phyloP scores from a whole-genome alignment of 2,888 invertebrate genomes.

The Leucozona laternaria region DNA sequence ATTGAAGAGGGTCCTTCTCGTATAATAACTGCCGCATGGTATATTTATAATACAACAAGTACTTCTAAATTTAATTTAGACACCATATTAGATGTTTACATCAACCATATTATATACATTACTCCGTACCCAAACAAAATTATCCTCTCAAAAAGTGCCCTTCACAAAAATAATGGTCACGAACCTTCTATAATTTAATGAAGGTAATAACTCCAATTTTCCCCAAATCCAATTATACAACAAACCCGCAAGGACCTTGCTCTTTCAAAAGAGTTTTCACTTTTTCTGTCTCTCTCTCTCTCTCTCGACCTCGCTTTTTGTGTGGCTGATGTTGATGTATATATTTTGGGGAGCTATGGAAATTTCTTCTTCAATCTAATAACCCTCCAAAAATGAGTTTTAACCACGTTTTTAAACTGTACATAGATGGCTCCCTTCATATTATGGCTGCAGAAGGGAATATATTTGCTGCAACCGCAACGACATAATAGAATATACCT shows the following conservation, averaged over 20 bases:
- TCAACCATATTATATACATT: not conserved
- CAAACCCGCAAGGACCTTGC: not conserved
- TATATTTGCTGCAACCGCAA: constrained; percentile 70
- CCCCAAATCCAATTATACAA: constrained; percentile 66
- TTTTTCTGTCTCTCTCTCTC: not conserved
- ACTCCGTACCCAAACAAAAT: constrained; percentile 12
- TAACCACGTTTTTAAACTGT: constrained; percentile 42
- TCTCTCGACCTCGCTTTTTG: not conserved
- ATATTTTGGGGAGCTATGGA: not conserved
- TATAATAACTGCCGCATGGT: constrained; percentile 21
- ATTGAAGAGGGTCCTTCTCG: not conserved
- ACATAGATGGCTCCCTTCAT: not conserved
- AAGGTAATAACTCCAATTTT: constrained; percentile 68
- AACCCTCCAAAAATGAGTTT: constrained; percentile 24
- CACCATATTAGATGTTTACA: constrained; percentile 39
- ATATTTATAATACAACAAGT: constrained; percentile 33
- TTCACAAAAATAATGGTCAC: constrained; percentile 53
- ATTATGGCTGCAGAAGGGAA: constrained; percentile 11
- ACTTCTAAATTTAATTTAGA: constrained; percentile 36
- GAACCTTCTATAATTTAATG: constrained; percentile 60
- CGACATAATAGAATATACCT: constrained; percentile 47
- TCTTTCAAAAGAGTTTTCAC: constrained; percentile 19
- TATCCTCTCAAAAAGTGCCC: constrained; percentile 31
- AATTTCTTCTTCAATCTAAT: constrained; percentile 44
- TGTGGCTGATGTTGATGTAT: no score